A percentile compares a stretch with the other conserved stretches of the same genome.
phyloP scores from a whole-genome alignment of 2,888 invertebrate species.

The Maniola hyperantus region DNA sequence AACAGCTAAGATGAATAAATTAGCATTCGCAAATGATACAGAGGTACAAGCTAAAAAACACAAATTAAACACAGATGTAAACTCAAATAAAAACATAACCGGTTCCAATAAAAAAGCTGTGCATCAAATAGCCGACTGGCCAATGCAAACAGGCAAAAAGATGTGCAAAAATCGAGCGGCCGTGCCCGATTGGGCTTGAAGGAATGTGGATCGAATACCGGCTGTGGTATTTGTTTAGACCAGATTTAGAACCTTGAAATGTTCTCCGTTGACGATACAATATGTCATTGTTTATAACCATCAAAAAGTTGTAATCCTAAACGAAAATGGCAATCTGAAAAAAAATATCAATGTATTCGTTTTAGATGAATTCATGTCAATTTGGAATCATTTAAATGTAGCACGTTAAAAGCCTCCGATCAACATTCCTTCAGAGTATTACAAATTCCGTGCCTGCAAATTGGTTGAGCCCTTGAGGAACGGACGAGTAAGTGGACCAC shows the following conservation, averaged over 20 bases:
- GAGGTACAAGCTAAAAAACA: slow-evolving; percentile 34
- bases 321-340: neutral
- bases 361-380: neutral
- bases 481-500: slow-evolving; percentile 90
- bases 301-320: neutral
- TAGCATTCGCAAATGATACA: slow-evolving; percentile 39
- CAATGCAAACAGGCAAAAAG: slow-evolving; percentile 70
- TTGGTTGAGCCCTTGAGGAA: slow-evolving; percentile 91
- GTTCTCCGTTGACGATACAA: slow-evolving; percentile 32
- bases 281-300: slow-evolving; percentile 8
- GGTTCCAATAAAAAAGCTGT: slow-evolving; percentile 59
- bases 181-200: slow-evolving; percentile 58
- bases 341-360: neutral
- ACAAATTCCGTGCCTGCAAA: slow-evolving; percentile 83
- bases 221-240: slow-evolving; percentile 47
- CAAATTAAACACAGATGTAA: slow-evolving; percentile 55
- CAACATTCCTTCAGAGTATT: slow-evolving; percentile 59
- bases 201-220: slow-evolving; percentile 72
- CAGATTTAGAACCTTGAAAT: slow-evolving; percentile 42
- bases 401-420: slow-evolving; percentile 43
- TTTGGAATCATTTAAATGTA: slow-evolving; percentile 11
- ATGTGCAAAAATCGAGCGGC: slow-evolving; percentile 68
- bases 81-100: slow-evolving; percentile 52
- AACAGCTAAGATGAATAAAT: slow-evolving; percentile 39
- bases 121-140: slow-evolving; percentile 58